Percentiles rank a stretch among this genome's conserved stretches.
phyloP scores from a whole-genome alignment of 2,797 vertebrate species.

The Anabacerthia variegaticeps region DNA sequence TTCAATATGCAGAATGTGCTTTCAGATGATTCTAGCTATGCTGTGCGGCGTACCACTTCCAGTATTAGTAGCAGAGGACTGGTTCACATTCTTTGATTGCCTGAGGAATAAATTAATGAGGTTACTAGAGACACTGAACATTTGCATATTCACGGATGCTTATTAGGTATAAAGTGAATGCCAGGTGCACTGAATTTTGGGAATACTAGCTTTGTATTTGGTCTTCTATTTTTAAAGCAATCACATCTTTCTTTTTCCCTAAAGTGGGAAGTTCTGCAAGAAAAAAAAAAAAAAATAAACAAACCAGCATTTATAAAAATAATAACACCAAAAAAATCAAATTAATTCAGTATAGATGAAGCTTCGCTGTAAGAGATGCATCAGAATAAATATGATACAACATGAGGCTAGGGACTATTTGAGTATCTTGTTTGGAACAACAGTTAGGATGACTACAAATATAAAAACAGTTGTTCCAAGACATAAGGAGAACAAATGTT shows the following conservation, averaged over 20 bases:
- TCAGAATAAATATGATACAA: constrained; percentile 52
- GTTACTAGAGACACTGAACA: constrained; percentile 78
- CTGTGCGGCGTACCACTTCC: constrained; percentile 50
- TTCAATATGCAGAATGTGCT: constrained; percentile 66
- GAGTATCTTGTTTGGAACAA: constrained; percentile 44
- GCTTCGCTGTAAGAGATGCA: constrained; percentile 27
- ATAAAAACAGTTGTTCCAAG: constrained; percentile 39
- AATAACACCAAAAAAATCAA: not conserved
- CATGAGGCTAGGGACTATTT: constrained; percentile 21
- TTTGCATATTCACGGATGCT: constrained; percentile 83
- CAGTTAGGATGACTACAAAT: constrained; percentile 45
- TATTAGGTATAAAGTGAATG: constrained; percentile 81
- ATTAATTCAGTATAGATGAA: constrained; percentile 44
- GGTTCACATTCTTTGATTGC: constrained; percentile 79
- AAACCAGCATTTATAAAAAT: constrained; percentile 41
- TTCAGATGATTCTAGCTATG: constrained; percentile 59
- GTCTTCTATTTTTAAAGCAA: constrained; percentile 58
- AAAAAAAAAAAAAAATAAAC: constrained; percentile 26
- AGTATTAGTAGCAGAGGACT: constrained; percentile 72
- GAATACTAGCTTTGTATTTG: constrained; percentile 64
- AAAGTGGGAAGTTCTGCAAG: constrained; percentile 55
- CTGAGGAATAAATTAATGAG: constrained; percentile 85
- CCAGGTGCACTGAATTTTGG: constrained; percentile 80
- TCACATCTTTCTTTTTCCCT: constrained; percentile 49
- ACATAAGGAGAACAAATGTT: constrained; percentile 38